Evolutionary conservation across 2,888 invertebrate species (phyloP), one percentile per base, ranked within the genome.

Genomic region (Drosophila engyochracea): DNA sequence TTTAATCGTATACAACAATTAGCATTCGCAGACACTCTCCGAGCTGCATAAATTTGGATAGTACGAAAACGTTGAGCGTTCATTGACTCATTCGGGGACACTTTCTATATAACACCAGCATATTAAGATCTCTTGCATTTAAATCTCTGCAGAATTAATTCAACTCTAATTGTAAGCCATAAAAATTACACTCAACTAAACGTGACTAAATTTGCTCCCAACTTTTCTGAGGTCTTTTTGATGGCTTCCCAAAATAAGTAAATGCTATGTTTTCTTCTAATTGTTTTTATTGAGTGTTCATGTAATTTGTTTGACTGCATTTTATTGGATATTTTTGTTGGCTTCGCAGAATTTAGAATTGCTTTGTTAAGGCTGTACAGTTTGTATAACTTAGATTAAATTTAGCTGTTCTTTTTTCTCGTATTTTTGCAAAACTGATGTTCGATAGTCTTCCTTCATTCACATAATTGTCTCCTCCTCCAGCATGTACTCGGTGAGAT

Each of bases 381-480:
- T 37, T 37, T 25, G 10, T 16, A 19, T 16, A 16, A 47, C 14
- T 35, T 37, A 16, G 6, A 19, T 25, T 57, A 14, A 19, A 9
- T 39, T 30, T n/a, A 25, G 35, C 10, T 35, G 9, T 9, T 9
- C 22, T 54, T 31, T 51, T 30, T 4, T 9, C 4, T 51, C 7
- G 28, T 0, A 3, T 30, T 19, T 52, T 30, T 52, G n/a, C n/a
- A 30, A 22, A 22, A 35, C 12, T 31, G 25, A 49, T 57, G 47
- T 22, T 2, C 47, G 4, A 49, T 22, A 31, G 16, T 14, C 6
- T 25, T 25, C 10, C 31, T n/a, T 19, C 5, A 10, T 44, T 62
- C 68, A 87, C 88, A 87, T 88, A 39, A 88, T 77, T 35, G 90
- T 87, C 57, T 83, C 82, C 64, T 87, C 90, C 74, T 87, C 87